phyloP scores from a whole-genome alignment of 2,113 vertebrate genomes.

The Myiozetetes cayanensis region DNA sequence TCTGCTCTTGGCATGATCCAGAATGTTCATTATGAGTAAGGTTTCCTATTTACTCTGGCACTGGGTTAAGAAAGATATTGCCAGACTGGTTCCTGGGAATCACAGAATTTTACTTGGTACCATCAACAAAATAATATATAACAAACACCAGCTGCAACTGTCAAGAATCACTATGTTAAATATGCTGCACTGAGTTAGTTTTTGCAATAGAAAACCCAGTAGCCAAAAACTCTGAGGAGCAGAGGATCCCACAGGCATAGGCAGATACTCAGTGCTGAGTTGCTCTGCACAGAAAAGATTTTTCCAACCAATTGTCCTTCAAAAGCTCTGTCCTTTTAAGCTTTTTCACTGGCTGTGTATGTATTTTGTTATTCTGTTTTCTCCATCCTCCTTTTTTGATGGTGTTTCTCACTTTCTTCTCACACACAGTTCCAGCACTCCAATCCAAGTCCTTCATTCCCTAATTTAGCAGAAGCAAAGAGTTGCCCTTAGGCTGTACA shows the following conservation, averaged over 20 bases:
- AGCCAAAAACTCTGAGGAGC: neutral
- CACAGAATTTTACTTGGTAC: slow-evolving; percentile 1
- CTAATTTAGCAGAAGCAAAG: neutral
- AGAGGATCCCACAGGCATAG: neutral
- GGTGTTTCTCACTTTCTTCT: neutral
- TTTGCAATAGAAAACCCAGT: neutral
- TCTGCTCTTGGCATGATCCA: neutral
- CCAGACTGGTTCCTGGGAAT: slow-evolving; percentile 16
- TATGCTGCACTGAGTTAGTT: neutral
- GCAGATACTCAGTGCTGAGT: neutral
- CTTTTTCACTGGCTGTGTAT: neutral
- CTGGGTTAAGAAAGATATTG: slow-evolving; percentile 11
- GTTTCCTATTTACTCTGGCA: slow-evolving; percentile 24
- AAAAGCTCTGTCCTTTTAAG: neutral
- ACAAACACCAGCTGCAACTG: slow-evolving; percentile 49
- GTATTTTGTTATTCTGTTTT: neutral
- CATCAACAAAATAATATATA: slow-evolving; percentile 37
- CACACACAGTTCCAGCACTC: neutral
- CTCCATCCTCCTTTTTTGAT: neutral
- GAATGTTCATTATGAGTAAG: neutral
- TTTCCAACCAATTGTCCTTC: neutral
- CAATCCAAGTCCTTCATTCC: neutral
- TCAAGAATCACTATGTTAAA: neutral
- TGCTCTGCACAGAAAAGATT: neutral
- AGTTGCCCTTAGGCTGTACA: neutral